Percentiles rank a stretch among this genome's conserved stretches.
phyloP scores from a whole-genome alignment of 2,113 vertebrate species.

The Aptenodytes forsteri region DNA sequence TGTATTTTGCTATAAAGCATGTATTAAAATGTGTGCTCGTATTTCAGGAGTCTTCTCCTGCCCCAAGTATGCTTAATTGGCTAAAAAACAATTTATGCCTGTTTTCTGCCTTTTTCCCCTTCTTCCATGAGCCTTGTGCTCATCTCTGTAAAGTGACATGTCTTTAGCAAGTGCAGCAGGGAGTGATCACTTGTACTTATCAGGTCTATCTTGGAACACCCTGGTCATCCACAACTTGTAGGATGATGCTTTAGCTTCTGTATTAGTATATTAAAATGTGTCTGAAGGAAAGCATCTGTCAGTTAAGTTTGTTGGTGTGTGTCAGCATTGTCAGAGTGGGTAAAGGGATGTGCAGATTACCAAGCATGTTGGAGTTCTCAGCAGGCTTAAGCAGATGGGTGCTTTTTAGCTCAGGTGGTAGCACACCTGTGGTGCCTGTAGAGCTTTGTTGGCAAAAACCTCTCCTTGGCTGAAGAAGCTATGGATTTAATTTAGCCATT shows the following conservation, averaged over 20 bases:
- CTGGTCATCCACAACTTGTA: not conserved
- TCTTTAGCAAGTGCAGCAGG: not conserved
- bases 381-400: not conserved
- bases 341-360: not conserved
- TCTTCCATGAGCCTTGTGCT: not conserved
- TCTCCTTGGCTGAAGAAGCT: not conserved
- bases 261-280: not conserved
- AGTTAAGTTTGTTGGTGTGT: not conserved
- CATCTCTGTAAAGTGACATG: not conserved
- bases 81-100: not conserved
- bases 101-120: not conserved
- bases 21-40: not conserved
- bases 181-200: not conserved
- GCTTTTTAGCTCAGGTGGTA: not conserved
- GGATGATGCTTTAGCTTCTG: not conserved
- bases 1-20: not conserved
- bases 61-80: not conserved
- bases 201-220: not conserved
- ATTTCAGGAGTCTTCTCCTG: not conserved
- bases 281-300: not conserved
- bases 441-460: not conserved
- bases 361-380: accelerated
- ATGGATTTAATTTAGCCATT: not conserved
- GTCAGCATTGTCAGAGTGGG: not conserved
- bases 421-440: not conserved